These are phyloP conservation scores for Agrochola macilenta DNA, from an alignment of 2,888 invertebrate genomes.

Conservation along the genomic window DNA sequence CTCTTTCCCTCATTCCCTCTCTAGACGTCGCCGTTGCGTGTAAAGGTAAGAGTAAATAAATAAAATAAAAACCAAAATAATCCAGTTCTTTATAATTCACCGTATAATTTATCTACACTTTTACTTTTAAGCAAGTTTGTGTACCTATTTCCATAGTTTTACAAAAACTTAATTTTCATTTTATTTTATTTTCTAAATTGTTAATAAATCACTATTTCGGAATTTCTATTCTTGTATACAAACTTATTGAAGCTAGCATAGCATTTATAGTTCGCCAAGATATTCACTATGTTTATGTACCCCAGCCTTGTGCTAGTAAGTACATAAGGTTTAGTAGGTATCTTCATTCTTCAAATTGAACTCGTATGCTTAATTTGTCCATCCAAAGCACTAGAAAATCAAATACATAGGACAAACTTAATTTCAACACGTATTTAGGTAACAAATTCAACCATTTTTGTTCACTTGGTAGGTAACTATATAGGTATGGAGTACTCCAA, in stretches of 20 bases:
- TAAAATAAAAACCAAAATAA: not conserved
- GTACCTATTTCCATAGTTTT: conserved; percentile 17
- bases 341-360: not conserved
- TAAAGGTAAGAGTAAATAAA: conserved; percentile 65
- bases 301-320: conserved; percentile 12
- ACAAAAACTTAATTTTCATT: conserved; percentile 45
- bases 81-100: not conserved
- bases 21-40: conserved; percentile 61
- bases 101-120: conserved; percentile 2
- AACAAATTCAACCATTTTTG: not conserved
- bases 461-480: not conserved
- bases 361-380: not conserved
- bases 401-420: not conserved
- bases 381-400: conserved; percentile 8
- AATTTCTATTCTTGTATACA: not conserved
- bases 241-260: not conserved
- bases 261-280: not conserved
- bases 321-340: conserved; percentile 23
- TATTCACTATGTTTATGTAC: conserved; percentile 4
- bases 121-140: conserved; percentile 18
- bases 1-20: conserved; percentile 48
- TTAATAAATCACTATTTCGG: not conserved
- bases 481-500: not conserved
- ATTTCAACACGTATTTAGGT: not conserved
- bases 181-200: conserved; percentile 19